These are phyloP conservation scores for Motacilla alba DNA, from an alignment of 2,113 vertebrate species.

Conservation along the genomic window DNA sequence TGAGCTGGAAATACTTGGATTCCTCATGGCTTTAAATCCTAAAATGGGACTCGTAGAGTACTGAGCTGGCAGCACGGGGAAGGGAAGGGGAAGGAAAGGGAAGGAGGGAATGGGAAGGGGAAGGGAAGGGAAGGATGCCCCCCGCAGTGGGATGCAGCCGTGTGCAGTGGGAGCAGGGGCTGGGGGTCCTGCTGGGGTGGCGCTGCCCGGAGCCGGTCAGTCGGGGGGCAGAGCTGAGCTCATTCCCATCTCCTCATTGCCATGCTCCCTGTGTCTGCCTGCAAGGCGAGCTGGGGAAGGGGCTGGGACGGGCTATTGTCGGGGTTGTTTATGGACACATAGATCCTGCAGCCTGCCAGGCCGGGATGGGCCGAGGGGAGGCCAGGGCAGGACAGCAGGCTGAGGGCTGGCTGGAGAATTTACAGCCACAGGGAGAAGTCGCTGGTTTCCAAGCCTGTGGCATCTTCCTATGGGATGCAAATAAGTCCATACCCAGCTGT, in stretches of 20 bases:
- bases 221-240: neutral
- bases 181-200: neutral
- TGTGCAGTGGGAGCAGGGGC: neutral
- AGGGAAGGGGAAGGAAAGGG: neutral
- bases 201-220: neutral
- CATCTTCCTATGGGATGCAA: neutral
- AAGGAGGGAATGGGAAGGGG: neutral
- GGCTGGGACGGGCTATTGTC: neutral
- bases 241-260: neutral
- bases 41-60: accelerated
- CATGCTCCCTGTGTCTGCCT: neutral
- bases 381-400: neutral
- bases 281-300: neutral
- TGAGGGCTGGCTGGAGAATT: neutral
- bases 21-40: neutral
- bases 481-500: neutral
- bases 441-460: neutral
- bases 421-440: neutral
- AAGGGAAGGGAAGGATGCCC: no score
- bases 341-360: neutral
- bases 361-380: neutral
- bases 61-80: no score
- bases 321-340: slow-evolving; percentile 1
- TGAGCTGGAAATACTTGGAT: neutral
- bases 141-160: no score